phyloP scores from a whole-genome alignment of 2,888 invertebrate genomes.

The Dusona sp. region DNA sequence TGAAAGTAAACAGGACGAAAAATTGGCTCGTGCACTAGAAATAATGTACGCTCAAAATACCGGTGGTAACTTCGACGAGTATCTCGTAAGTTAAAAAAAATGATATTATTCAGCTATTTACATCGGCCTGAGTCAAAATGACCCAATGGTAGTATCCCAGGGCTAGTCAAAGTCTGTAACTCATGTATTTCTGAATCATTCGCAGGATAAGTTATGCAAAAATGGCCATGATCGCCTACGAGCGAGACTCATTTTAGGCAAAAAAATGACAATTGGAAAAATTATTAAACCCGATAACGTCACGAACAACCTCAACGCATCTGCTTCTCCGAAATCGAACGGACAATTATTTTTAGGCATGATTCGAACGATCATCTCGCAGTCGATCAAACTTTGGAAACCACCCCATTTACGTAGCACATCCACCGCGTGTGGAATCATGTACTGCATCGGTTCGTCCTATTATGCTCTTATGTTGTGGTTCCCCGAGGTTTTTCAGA shows the following conservation, averaged over 20 bases:
- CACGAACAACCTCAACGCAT: not conserved
- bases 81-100: conserved; percentile 81
- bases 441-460: conserved; percentile 93
- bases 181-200: not conserved
- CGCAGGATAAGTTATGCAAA: conserved; percentile 65
- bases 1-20: conserved; percentile 90
- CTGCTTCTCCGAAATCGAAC: not conserved
- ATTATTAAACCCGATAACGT: not conserved
- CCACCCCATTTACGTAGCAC: conserved; percentile 91
- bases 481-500: conserved; percentile 94
- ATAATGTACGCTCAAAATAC: conserved; percentile 90
- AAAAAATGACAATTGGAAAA: not conserved
- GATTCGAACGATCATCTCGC: conserved; percentile 88
- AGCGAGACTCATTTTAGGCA: conserved; percentile 33
- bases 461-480: conserved; percentile 96
- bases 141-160: not conserved
- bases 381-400: conserved; percentile 89
- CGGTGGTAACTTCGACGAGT: conserved; percentile 83
- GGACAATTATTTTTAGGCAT: conserved; percentile 42
- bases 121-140: not conserved
- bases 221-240: conserved; percentile 58
- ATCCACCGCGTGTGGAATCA: conserved; percentile 90
- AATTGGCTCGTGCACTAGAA: conserved; percentile 88
- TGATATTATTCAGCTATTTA: not conserved
- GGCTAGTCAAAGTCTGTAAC: no score